Evolutionary conservation across 2,888 invertebrate genomes (phyloP).

Genomic region (Meteorus colon): DNA sequence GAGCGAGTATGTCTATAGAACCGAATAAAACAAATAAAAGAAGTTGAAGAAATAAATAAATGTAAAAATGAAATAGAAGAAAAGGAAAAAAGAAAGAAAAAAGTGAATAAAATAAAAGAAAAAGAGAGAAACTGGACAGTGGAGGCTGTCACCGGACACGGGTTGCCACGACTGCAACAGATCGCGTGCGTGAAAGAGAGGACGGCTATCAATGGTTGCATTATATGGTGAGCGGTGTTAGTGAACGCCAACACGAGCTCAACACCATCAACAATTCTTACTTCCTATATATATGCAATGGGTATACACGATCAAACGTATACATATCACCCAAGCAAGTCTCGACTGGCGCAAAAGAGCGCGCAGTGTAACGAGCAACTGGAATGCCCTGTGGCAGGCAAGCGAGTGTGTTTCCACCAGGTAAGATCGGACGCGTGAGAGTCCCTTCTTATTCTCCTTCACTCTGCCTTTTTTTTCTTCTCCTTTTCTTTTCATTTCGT

Average conservation of each 20-base stretch:
- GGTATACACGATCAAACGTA: conserved; percentile 19
- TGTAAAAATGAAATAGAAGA: too few species aligned
- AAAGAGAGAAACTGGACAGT: conserved; percentile 64
- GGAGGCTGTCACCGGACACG: conserved; percentile 72
- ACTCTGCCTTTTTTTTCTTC: not conserved
- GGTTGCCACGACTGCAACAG: conserved; percentile 69
- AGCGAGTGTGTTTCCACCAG: conserved; percentile 7
- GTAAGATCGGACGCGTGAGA: conserved; percentile 37
- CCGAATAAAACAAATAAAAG: too few species aligned
- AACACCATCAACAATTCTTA: conserved; percentile 25
- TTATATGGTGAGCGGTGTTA: conserved; percentile 65
- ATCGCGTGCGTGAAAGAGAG: conserved; percentile 71
- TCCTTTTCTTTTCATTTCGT: not conserved
- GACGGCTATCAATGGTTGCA: conserved; percentile 71
- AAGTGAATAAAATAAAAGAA: conserved; percentile 21
- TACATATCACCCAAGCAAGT: conserved; percentile 8
- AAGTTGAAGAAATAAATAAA: too few species aligned
- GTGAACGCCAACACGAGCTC: conserved; percentile 45
- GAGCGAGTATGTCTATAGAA: too few species aligned
- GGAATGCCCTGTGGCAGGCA: conserved; percentile 37
- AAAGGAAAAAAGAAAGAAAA: conserved; percentile 48
- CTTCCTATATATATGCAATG: conserved; percentile 9
- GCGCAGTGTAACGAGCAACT: conserved; percentile 39
- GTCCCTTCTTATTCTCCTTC: conserved; percentile 11
- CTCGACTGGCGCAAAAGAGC: conserved; percentile 14